phyloP scores from a whole-genome alignment of 2,888 invertebrate genomes.

The Ganaspis brasiliensis region DNA sequence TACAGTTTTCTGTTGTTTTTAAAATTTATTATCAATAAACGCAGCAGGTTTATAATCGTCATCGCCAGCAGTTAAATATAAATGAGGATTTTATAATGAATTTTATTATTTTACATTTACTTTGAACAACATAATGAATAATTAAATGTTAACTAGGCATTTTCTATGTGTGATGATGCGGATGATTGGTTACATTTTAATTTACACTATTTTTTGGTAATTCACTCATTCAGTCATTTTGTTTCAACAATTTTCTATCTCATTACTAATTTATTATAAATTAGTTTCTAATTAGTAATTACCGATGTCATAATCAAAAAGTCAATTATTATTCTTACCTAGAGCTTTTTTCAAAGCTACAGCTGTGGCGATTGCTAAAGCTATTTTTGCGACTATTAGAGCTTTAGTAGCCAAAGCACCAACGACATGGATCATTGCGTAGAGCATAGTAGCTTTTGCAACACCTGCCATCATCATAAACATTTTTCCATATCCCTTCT shows the following conservation, averaged over 20 bases:
- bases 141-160: too few relatives aligned
- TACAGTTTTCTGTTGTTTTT: not conserved
- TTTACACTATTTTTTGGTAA: too few relatives aligned
- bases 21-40: not conserved
- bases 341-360: slow-evolving; percentile 88
- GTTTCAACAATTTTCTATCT: too few relatives aligned
- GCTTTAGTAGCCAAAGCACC: slow-evolving; percentile 93
- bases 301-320: not conserved
- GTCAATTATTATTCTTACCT: too few relatives aligned
- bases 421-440: slow-evolving; percentile 89
- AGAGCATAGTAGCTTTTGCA: slow-evolving; percentile 89
- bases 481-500: slow-evolving; percentile 86
- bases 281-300: not conserved
- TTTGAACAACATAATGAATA: too few relatives aligned
- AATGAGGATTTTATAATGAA: too few relatives aligned
- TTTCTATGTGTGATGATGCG: too few relatives aligned
- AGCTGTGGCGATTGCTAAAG: slow-evolving; percentile 90
- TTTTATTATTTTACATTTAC: too few relatives aligned
- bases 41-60: not conserved
- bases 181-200: too few relatives aligned
- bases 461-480: slow-evolving; percentile 89
- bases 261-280: too few relatives aligned
- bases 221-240: too few relatives aligned
- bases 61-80: too few relatives aligned
- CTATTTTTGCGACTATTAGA: slow-evolving; percentile 90